Evolutionary conservation across 2,888 invertebrate genomes (phyloP), one percentile per base, ranked within the genome.

Genomic region (Physocephala rufipes): DNA sequence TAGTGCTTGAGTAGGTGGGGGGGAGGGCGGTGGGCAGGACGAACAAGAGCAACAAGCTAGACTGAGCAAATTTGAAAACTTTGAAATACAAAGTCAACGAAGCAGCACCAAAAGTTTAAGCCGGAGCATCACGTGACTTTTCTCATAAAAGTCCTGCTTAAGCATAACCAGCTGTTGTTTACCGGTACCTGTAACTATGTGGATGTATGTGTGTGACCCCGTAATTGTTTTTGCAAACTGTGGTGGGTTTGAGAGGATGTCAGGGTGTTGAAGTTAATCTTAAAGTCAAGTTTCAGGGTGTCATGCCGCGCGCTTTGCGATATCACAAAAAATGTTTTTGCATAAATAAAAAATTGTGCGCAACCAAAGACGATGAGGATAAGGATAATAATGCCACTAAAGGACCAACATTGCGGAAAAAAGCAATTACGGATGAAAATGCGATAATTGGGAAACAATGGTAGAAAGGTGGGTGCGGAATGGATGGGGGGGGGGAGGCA

Each of bases 121-220:
- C 65, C 64, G 55, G 58, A 47, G 45, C 59, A 30, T 67, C 58
- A 47, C 61, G 62, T 67, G 71, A 59, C 59, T 71, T 66, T 67
- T 61, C 62, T 71, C 71, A 59, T 63, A 63, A 59, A 67, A 59
- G 58, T n/a, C 21, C 67, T 59, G 26, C 26, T 30, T 26, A 45
- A 45, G 55, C 36, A n/a, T n/a, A 49, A 47, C 24, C 47, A 47
- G 47, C 45, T 36, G 51, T n/a, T 36, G 49, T 9, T 13, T 19
- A 53, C 30, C 13, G 19, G 15, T 2, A 58, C 5, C 15, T 26
- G 51, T 19, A 16, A 13, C 21, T 67, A 58, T 58, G 67, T 47
- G 24, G 55, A 58, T 67, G 26, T 53, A 28, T 53, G 51, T 28
- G 55, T 53, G 30, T 67, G 58, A 45, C 59, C 9, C 45, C 28